Evolutionary conservation across 92 coral and sea anemone species (phyloP).

Genomic region (Zoanthus solanderi): DNA sequence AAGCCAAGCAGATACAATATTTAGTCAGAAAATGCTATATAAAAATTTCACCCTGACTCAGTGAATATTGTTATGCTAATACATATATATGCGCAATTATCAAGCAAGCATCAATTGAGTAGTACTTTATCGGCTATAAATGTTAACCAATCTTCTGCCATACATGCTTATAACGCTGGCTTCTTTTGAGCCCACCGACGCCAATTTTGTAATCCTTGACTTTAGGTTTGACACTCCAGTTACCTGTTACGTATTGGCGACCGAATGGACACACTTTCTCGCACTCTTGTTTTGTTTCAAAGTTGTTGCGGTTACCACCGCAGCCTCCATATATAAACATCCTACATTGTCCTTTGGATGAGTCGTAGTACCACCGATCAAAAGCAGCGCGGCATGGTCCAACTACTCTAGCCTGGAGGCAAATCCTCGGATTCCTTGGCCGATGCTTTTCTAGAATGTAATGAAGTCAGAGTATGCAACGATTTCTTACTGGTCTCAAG

Average conservation of each 20-base stretch:
- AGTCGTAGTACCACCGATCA: slow-evolving; percentile 87
- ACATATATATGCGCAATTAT: too few species aligned
- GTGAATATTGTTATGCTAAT: too few species aligned
- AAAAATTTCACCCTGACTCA: too few species aligned
- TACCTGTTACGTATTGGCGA: slow-evolving; percentile 22
- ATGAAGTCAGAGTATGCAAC: background rate
- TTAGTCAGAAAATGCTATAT: too few species aligned
- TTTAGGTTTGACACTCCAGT: slow-evolving; percentile 4
- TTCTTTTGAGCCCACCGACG: background rate
- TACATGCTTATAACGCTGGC: background rate
- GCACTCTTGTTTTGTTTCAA: slow-evolving; percentile 78
- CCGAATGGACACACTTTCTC: slow-evolving; percentile 63
- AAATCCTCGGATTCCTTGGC: slow-evolving; percentile 15
- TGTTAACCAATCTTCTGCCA: background rate
- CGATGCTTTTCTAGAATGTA: background rate
- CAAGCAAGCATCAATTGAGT: background rate
- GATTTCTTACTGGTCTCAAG: background rate
- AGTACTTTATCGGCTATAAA: background rate
- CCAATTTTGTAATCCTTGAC: background rate
- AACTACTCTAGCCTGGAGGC: slow-evolving; percentile 53
- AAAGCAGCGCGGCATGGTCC: slow-evolving; percentile 85
- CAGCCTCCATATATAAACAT: slow-evolving; percentile 90
- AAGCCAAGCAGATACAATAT: too few species aligned
- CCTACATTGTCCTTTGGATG: slow-evolving; percentile 69
- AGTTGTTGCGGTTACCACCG: slow-evolving; percentile 87